Conservation (phyloP, 2,888 invertebrate species). For the Zhengitettix transpicula region DNA sequence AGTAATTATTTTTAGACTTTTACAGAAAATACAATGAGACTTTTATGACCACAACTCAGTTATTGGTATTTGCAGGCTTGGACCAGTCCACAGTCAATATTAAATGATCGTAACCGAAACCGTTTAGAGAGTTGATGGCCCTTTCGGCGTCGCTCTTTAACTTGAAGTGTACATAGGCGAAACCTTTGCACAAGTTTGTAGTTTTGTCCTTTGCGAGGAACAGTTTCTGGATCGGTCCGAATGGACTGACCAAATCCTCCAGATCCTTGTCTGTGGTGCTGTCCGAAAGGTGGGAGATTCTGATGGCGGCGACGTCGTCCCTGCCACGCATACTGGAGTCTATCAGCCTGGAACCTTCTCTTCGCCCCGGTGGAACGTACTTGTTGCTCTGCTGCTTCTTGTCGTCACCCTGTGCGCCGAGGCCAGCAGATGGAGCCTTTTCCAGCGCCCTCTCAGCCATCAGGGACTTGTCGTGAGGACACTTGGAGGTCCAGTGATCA, state of each 20-base stretch:
- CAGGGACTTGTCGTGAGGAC: conserved; percentile 90
- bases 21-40: too few species aligned
- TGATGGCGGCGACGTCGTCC: conserved; percentile 79
- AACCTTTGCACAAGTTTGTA: conserved; percentile 83
- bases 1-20: too few species aligned
- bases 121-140: conserved; percentile 78
- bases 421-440: conserved; percentile 23
- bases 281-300: conserved; percentile 93
- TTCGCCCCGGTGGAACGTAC: conserved; percentile 76
- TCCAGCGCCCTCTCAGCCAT: conserved; percentile 44
- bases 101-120: conserved; percentile 93
- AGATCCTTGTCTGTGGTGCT: conserved; percentile 89
- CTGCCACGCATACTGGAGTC: conserved; percentile 40
- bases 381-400: conserved; percentile 30
- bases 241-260: conserved; percentile 85
- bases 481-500: conserved; percentile 96
- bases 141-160: conserved; percentile 77
- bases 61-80: conserved; percentile 45
- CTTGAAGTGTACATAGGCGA: conserved; percentile 96
- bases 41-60: conserved; percentile 3
- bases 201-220: conserved; percentile 89
- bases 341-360: conserved; percentile 66
- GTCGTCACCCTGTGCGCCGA: conserved; percentile 16
- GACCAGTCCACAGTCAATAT: conserved; percentile 99
- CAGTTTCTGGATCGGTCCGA: conserved; percentile 84